Evolutionary conservation across 2,888 invertebrate species (phyloP), one percentile per base, ranked within the genome.

Genomic region (Philereme transversata): DNA sequence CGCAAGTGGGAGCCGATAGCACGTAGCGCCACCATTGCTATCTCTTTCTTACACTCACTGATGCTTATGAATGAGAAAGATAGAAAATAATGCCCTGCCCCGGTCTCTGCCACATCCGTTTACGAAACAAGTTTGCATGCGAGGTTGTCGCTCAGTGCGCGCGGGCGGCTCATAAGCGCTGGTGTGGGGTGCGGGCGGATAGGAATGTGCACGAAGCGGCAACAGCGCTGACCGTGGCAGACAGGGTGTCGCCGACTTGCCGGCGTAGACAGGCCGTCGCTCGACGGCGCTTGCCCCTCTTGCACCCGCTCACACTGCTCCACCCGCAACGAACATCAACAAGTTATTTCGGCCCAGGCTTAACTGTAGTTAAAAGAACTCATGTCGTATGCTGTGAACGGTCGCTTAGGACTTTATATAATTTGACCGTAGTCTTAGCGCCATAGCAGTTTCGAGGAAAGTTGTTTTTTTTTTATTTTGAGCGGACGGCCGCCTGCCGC

Each of bases 201-300:
- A 90, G 86, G 91, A 90, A 89, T 94, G 93, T 76, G 92, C 82
- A 81, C 79, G 74, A 81, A 76, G 72, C 89, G 95, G 94, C 96
- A 96, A 95, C 96, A 87, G 69, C 83, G 95, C 93, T 91, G 94
- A 94, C 95, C 95, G 95, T 94, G 95, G 96, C 96, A 97, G 97
- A 97, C 97, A 97, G 96, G 96, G 96, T 97, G 97, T 97, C 97
- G 97, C 97, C 97, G 95, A 94, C 95, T 94, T 93, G 95, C 94
- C 94, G 94, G 93, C 94, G 95, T 95, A 95, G 96, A 96, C 95
- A 95, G 93, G 93, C 94, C 95, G 95, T 95, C 95, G 95, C 94
- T 94, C 89, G 88, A 80, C 90, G 91, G 90, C 90, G 91, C 91
- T 90, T 86, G 84, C 76, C 81, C 82, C 86, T 73, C 78, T 77